Conservation (phyloP, 2,797 vertebrate genomes). For the Rousettus madagascariensis region DNA sequence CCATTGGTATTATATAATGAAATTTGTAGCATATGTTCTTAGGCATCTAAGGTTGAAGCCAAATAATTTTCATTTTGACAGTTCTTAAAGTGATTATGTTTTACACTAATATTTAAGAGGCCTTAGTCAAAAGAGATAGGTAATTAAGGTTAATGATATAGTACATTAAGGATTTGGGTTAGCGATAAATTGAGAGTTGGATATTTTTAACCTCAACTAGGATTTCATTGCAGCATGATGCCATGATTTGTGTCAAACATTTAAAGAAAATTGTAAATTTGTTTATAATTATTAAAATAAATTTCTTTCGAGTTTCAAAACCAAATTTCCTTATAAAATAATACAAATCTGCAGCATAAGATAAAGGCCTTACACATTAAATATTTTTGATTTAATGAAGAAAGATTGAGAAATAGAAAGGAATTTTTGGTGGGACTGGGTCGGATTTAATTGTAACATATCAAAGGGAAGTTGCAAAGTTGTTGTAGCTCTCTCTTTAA, state of each 20-base stretch:
- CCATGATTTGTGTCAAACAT: not conserved
- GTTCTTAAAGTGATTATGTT: conserved; percentile 28
- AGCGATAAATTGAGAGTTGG: not conserved
- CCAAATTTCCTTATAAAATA: not conserved
- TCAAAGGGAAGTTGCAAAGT: not conserved
- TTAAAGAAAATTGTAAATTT: not conserved
- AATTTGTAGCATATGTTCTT: not conserved
- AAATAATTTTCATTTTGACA: not conserved
- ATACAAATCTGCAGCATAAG: not conserved
- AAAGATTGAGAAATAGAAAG: not conserved
- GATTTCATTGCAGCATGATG: not conserved
- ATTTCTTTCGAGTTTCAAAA: not conserved
- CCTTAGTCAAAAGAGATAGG: not conserved
- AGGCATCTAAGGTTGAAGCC: not conserved
- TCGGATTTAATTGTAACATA: not conserved
- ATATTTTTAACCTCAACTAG: not conserved
- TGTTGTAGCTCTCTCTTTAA: not conserved
- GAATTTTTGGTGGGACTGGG: not conserved
- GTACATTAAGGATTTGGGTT: not conserved
- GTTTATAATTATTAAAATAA: not conserved
- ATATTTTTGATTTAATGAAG: not conserved
- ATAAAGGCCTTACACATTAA: not conserved
- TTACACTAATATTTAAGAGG: not conserved
- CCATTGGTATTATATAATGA: not conserved
- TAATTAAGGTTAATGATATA: not conserved